These are phyloP conservation scores for Drosophila kanapiae DNA, from an alignment of 1,140 invertebrate genomes.

Conservation along the genomic window DNA sequence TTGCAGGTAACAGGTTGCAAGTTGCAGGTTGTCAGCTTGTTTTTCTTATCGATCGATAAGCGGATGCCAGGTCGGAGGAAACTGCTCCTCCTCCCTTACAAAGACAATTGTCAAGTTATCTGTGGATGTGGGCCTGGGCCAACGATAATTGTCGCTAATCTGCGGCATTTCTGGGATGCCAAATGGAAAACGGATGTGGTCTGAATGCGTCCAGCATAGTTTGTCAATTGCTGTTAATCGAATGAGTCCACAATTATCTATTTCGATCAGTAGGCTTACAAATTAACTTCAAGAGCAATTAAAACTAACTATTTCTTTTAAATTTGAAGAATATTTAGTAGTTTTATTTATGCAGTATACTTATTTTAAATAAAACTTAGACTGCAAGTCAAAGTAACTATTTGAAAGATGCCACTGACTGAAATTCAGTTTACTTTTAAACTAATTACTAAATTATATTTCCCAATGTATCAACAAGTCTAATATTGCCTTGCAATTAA, in stretches of 20 bases:
- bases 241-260: not conserved
- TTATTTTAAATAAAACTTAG: no score
- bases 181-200: constrained; percentile 28
- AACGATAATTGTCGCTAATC: constrained; percentile 44
- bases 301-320: no score
- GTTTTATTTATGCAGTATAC: no score
- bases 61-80: constrained; percentile 14
- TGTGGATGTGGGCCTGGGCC: not conserved
- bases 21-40: constrained; percentile 4
- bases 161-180: constrained; percentile 30
- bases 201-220: constrained; percentile 10
- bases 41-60: constrained; percentile 11
- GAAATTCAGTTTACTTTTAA: no score
- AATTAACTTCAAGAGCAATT: not conserved
- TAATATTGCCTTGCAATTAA: no score
- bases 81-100: constrained; percentile 5
- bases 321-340: not conserved
- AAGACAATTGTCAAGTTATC: not conserved
- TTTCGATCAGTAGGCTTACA: not conserved
- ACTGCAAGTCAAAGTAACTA: no score
- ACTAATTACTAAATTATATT: no score
- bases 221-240: constrained; percentile 18
- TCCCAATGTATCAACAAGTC: no score
- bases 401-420: no score
- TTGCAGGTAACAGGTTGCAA: constrained; percentile 7